Conservation (phyloP, 2,888 invertebrate species). For the Eurytoma adleriae region DNA sequence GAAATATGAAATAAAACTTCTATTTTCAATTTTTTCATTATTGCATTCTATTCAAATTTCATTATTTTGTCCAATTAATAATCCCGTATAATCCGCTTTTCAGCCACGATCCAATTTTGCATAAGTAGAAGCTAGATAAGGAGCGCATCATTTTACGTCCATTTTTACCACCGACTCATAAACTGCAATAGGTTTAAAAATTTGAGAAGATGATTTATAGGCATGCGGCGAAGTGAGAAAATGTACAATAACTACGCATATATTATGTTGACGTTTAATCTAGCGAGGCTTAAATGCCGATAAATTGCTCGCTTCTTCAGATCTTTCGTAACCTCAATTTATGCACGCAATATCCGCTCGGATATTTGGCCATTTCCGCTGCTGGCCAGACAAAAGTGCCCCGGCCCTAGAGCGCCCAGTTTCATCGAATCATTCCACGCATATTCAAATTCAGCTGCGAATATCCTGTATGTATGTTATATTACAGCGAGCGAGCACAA, state of each 20-base stretch:
- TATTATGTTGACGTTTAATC: constrained; percentile 46
- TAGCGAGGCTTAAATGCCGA: constrained; percentile 27
- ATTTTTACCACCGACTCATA: no score
- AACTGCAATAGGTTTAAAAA: background rate
- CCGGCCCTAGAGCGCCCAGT: background rate
- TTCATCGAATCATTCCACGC: background rate
- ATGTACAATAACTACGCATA: constrained; percentile 26
- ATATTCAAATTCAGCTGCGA: constrained; percentile 2
- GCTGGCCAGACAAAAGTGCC: background rate
- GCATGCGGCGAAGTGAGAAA: background rate
- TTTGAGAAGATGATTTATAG: background rate
- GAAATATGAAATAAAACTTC: no score
- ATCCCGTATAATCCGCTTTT: background rate
- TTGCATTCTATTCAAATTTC: no score
- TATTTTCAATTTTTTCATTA: no score
- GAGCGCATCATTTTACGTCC: no score
- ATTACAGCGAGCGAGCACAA: background rate
- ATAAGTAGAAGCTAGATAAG: no score
- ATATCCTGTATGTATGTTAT: background rate
- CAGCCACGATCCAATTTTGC: background rate
- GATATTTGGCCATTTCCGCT: constrained; percentile 46
- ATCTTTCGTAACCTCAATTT: constrained; percentile 47
- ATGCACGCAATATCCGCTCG: constrained; percentile 53
- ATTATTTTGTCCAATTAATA: no score
- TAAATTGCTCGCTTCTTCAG: constrained; percentile 49